Evolutionary conservation across 1,140 invertebrate genomes (phyloP).

Genomic region (Manduca sexta): DNA sequence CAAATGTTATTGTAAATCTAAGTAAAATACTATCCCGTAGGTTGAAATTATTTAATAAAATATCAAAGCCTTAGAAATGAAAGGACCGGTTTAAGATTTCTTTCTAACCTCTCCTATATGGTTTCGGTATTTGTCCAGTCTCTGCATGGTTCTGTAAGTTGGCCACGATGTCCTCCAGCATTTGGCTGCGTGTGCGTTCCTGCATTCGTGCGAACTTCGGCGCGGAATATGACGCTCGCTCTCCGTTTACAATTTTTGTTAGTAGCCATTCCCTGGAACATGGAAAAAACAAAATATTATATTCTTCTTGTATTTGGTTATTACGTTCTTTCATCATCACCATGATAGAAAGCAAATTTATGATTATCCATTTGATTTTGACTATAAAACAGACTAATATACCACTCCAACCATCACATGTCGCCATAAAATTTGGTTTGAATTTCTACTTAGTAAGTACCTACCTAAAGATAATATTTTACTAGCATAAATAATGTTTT

Average conservation of each 20-base stretch:
- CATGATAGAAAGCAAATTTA: too few species aligned
- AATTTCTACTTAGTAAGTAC: neutral
- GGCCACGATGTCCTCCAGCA: constrained; percentile 95
- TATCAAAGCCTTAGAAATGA: too few species aligned
- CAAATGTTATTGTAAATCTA: too few species aligned
- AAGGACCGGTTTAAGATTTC: too few species aligned
- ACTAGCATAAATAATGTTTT: neutral
- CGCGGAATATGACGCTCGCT: constrained; percentile 96
- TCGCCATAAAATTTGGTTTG: too few species aligned
- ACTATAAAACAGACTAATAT: neutral
- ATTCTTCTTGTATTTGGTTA: too few species aligned
- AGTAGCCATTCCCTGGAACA: constrained; percentile 92
- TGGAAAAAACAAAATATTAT: neutral
- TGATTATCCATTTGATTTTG: too few species aligned
- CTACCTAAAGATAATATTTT: neutral
- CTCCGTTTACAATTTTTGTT: constrained; percentile 98
- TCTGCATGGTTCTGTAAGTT: constrained; percentile 95
- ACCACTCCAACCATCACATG: neutral
- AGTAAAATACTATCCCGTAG: too few species aligned
- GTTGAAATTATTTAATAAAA: too few species aligned
- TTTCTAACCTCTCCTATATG: constrained; percentile 83
- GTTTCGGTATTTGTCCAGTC: constrained; percentile 96
- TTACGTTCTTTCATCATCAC: too few species aligned
- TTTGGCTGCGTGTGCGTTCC: constrained; percentile 91
- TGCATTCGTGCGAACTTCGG: constrained; percentile 97